Evolutionary conservation across 2,113 vertebrate genomes (phyloP).

Genomic region (Alligator mississippiensis): DNA sequence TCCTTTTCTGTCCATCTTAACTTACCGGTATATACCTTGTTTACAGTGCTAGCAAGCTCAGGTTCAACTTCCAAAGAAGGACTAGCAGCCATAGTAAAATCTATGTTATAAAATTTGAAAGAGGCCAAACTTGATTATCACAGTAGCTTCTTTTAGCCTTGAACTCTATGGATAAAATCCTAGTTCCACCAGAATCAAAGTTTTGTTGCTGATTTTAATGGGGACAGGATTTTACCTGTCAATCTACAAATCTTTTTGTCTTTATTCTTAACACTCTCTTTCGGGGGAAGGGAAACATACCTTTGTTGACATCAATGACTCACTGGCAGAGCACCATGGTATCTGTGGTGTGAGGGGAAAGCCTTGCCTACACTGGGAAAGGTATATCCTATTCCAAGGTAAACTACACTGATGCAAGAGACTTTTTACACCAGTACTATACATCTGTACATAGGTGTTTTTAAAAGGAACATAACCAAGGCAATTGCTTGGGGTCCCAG

Average conservation of each 20-base stretch:
- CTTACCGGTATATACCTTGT: accelerated
- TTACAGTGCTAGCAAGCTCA: neutral
- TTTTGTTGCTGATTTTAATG: neutral
- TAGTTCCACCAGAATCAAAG: neutral
- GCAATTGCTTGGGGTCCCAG: too few relatives aligned
- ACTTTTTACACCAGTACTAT: too few relatives aligned
- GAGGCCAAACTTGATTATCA: neutral
- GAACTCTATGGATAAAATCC: neutral
- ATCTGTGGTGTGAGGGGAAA: too few relatives aligned
- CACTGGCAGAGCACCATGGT: neutral
- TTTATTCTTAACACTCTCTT: neutral
- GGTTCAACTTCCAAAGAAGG: neutral
- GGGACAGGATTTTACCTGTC: neutral
- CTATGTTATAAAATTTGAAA: neutral
- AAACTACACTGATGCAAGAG: too few relatives aligned
- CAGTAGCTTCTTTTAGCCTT: neutral
- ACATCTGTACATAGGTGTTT: too few relatives aligned
- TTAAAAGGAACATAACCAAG: too few relatives aligned
- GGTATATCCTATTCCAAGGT: too few relatives aligned
- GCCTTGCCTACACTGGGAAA: too few relatives aligned
- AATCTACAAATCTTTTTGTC: neutral
- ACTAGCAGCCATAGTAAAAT: neutral
- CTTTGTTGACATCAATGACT: too few relatives aligned
- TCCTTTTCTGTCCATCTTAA: neutral
- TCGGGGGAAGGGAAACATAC: too few relatives aligned